Conservation (phyloP, 1,140 invertebrate genomes). For the Ridgeia piscesae region DNA sequence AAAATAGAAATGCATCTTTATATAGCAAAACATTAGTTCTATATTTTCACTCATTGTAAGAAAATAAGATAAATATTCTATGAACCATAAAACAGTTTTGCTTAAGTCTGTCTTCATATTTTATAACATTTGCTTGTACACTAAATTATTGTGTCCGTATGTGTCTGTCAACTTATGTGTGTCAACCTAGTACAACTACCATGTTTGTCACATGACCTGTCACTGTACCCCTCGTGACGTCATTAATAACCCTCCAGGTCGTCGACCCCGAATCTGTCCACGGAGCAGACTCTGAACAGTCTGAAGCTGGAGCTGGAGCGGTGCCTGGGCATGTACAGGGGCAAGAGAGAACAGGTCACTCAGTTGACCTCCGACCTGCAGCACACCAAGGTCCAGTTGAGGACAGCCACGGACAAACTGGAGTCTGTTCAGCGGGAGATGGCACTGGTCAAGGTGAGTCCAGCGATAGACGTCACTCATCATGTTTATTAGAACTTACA, state of each 20-base stretch:
- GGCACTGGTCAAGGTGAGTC: neutral
- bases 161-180: too few species aligned
- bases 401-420: slow-evolving; percentile 35
- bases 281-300: slow-evolving; percentile 18
- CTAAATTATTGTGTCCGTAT: too few species aligned
- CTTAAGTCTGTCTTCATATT: too few species aligned
- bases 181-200: too few species aligned
- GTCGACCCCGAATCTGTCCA: neutral
- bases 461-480: neutral
- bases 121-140: too few species aligned
- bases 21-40: too few species aligned
- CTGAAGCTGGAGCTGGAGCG: slow-evolving; percentile 48
- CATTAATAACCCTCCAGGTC: neutral
- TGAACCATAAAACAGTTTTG: too few species aligned
- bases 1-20: too few species aligned
- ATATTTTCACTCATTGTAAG: too few species aligned
- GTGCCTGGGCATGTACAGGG: slow-evolving; percentile 47
- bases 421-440: neutral
- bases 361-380: slow-evolving; percentile 29
- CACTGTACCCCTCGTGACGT: too few species aligned
- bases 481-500: neutral
- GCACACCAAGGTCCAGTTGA: slow-evolving; percentile 32
- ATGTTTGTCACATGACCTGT: too few species aligned
- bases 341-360: slow-evolving; percentile 44
- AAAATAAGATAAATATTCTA: too few species aligned